Conservation (phyloP, 2,113 vertebrate genomes). For the Crocuta crocuta region DNA sequence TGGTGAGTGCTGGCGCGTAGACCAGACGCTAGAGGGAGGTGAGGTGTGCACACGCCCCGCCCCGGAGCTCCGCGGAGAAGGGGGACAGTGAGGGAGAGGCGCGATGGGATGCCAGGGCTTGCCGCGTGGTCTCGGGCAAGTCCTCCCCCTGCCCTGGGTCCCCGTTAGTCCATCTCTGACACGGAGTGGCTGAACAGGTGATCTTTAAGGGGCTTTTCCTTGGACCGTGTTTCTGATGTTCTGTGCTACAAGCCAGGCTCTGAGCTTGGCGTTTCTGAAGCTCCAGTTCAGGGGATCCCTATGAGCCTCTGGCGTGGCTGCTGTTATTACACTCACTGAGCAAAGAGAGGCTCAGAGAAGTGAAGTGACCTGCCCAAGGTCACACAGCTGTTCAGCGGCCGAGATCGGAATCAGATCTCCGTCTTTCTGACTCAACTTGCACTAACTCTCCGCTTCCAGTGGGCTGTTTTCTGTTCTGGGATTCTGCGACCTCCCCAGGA, state of each 20-base stretch:
- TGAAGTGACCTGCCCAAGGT: not conserved
- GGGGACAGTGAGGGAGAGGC: not conserved
- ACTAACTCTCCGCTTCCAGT: too few species aligned
- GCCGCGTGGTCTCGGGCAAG: not conserved
- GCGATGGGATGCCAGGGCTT: not conserved
- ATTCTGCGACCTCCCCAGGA: not conserved
- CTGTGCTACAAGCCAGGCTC: not conserved
- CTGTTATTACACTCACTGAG: not conserved
- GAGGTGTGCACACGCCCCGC: fast-evolving
- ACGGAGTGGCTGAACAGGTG: not conserved
- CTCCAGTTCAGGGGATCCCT: fast-evolving
- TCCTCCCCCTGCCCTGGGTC: conserved; percentile 9
- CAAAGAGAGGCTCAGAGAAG: not conserved
- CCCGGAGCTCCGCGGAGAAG: not conserved
- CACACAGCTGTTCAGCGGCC: not conserved
- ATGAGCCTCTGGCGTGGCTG: fast-evolving
- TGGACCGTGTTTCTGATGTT: fast-evolving
- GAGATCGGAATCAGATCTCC: fast-evolving
- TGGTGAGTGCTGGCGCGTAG: conserved; percentile 57
- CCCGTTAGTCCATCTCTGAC: not conserved
- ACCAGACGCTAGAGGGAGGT: not conserved
- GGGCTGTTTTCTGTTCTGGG: not conserved
- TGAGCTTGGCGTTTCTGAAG: not conserved
- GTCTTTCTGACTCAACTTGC: not conserved
- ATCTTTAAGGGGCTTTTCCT: not conserved